Conservation (phyloP, 2,888 invertebrate genomes). For the Metacarcinus magister region DNA sequence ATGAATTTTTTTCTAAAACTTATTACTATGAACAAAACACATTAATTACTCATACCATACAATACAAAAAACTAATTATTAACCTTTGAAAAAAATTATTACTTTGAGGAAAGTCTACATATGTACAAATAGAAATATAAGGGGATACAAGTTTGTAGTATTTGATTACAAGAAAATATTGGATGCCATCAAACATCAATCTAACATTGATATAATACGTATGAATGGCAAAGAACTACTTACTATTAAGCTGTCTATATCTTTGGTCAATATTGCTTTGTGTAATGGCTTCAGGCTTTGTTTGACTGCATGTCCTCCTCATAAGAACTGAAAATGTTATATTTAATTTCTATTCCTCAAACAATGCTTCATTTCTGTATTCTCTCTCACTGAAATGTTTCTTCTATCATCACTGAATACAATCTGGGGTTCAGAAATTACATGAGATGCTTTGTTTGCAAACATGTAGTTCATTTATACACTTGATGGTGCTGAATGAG, state of each 20-base stretch:
- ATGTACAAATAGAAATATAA: too few relatives aligned
- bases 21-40: too few relatives aligned
- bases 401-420: not conserved
- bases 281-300: slow-evolving; percentile 37
- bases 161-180: too few relatives aligned
- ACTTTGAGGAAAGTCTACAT: too few relatives aligned
- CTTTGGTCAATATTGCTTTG: not conserved
- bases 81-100: too few relatives aligned
- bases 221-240: not conserved
- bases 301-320: slow-evolving; percentile 40
- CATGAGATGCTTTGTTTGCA: not conserved
- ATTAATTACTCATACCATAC: too few relatives aligned
- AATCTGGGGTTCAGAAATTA: not conserved
- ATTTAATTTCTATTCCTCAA: not conserved
- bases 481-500: not conserved
- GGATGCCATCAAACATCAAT: not conserved
- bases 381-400: not conserved
- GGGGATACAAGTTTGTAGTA: too few relatives aligned
- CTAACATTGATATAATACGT: not conserved
- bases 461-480: not conserved
- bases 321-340: not conserved
- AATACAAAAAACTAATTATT: too few relatives aligned
- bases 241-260: not conserved
- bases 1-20: too few relatives aligned
- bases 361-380: not conserved